Evolutionary conservation across 2,888 invertebrate genomes (phyloP).

Genomic region (Drosophila antonietae): DNA sequence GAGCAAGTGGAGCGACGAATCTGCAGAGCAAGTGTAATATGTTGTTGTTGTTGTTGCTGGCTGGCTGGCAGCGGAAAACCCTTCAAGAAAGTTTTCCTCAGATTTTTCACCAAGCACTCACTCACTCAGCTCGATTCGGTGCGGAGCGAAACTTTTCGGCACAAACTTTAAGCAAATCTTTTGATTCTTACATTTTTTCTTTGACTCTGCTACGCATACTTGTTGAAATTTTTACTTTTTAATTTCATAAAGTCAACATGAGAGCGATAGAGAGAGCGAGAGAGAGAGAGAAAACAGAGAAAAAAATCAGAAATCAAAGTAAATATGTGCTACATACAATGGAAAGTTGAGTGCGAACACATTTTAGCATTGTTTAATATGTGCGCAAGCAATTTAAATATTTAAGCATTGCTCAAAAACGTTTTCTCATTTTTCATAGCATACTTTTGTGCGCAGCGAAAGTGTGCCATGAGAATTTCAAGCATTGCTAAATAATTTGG

Average conservation of each 20-base stretch:
- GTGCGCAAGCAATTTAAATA: slow-evolving; percentile 22
- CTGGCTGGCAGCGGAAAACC: neutral
- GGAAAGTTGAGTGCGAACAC: slow-evolving; percentile 17
- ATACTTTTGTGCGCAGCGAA: slow-evolving; percentile 3
- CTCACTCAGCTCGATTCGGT: slow-evolving; percentile 15
- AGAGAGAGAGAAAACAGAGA: too few relatives aligned
- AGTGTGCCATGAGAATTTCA: neutral
- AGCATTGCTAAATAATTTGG: neutral
- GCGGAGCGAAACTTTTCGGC: slow-evolving; percentile 43
- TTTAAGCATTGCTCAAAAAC: slow-evolving; percentile 7
- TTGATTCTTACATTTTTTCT: slow-evolving; percentile 25
- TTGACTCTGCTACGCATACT: slow-evolving; percentile 15
- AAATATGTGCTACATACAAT: slow-evolving; percentile 42
- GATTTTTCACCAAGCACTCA: slow-evolving; percentile 33
- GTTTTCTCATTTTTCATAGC: neutral
- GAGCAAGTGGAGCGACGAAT: slow-evolving; percentile 28
- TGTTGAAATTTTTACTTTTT: slow-evolving; percentile 57
- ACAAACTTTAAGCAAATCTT: slow-evolving; percentile 70
- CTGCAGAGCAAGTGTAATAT: slow-evolving; percentile 3
- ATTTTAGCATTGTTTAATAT: slow-evolving; percentile 36
- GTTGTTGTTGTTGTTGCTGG: slow-evolving; percentile 3
- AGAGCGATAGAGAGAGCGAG: slow-evolving; percentile 10
- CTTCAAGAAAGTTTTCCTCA: slow-evolving; percentile 38
- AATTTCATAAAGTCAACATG: slow-evolving; percentile 68
- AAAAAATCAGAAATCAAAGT: slow-evolving; percentile 9